These are phyloP conservation scores for Cettia cetti DNA, from an alignment of 2,113 vertebrate genomes.

Conservation along the genomic window DNA sequence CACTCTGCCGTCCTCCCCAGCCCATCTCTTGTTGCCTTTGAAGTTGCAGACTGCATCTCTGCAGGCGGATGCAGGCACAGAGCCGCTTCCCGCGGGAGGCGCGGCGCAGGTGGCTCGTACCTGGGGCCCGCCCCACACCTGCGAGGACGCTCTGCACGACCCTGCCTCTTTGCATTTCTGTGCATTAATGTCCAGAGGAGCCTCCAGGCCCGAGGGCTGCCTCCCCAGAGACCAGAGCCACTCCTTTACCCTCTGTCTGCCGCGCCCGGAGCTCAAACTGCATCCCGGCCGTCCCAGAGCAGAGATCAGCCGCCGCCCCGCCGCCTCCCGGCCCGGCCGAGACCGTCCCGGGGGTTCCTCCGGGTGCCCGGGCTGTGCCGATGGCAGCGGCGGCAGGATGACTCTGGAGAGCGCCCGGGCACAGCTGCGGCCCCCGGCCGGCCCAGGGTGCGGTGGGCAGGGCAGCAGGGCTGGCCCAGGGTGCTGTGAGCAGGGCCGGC, in stretches of 20 bases:
- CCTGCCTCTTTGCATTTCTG: not conserved
- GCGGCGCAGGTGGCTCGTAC: too few relatives aligned
- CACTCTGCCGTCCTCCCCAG: constrained; percentile 18
- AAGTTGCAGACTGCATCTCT: constrained; percentile 57
- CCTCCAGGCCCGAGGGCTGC: not conserved
- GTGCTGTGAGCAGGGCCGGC: too few relatives aligned
- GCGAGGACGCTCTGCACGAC: not conserved
- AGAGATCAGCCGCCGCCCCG: too few relatives aligned
- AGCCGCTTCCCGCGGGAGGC: constrained; percentile 8
- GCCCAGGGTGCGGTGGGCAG: too few relatives aligned
- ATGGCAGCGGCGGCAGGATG: too few relatives aligned
- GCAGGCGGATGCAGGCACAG: constrained; percentile 15
- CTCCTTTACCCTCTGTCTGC: not conserved
- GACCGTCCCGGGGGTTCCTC: not conserved
- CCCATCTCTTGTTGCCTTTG: constrained; percentile 58
- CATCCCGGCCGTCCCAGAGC: accelerated
- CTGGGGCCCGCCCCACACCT: too few relatives aligned
- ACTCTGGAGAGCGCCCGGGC: not conserved
- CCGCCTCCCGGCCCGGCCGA: too few relatives aligned
- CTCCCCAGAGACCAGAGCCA: not conserved
- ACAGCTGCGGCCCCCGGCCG: too few relatives aligned
- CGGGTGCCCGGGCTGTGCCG: not conserved
- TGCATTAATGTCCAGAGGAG: not conserved
- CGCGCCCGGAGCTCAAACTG: not conserved
- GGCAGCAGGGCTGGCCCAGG: too few relatives aligned